Base-by-base conservation (phyloP, 2,888 invertebrate genomes). In the Andrena minutula region DNA sequence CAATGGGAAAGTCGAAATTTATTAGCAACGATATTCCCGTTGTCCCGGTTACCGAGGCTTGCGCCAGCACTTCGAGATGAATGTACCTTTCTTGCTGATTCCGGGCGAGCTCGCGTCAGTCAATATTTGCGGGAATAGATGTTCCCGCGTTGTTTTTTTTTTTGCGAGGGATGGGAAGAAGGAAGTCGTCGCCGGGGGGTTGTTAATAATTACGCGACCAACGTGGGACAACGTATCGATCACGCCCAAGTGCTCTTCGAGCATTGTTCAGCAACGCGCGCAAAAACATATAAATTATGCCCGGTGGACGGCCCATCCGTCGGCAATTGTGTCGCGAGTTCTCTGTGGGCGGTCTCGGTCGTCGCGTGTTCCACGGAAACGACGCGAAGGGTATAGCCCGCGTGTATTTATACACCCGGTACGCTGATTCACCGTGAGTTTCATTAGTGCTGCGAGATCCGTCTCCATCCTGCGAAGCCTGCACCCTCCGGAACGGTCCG, bases 371-470 rank as follows among this genome's bases (percentile, higher is more conserved):
- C 61, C 74, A 28, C 74, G 76, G 74, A 82, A 82, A 66, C 72
- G 74, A 56, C 65, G 47, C 73, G 58, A 75, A 75, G 77, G 41
- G 84, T 85, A 78, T 72, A 80, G 82, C 83, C 76, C 87, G 73
- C 75, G 86, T 89, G 83, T 90, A 90, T 90, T 90, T 89, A 89
- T 86, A 86, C 85, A 82, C 86, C 47, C 80, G 82, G 56, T 30
- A 65, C 79, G 80, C 84, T 90, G 90, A 90, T 89, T 90, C 89
- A 89, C 81, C 86, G 69, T 26, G 58, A 28, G 70, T 83, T 86
- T 86, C 85, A 79, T 85, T 83, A 81, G 87, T 53, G 47, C 28
- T 41, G 20, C 66, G 60, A 51, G 28, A 69, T 12, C 23, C 35
- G 77, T 56, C 73, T 75, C 66, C 56, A 16, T 47, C 51, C 73